Evolutionary conservation across 2,888 invertebrate genomes (phyloP).

Genomic region (Polietes domitor): DNA sequence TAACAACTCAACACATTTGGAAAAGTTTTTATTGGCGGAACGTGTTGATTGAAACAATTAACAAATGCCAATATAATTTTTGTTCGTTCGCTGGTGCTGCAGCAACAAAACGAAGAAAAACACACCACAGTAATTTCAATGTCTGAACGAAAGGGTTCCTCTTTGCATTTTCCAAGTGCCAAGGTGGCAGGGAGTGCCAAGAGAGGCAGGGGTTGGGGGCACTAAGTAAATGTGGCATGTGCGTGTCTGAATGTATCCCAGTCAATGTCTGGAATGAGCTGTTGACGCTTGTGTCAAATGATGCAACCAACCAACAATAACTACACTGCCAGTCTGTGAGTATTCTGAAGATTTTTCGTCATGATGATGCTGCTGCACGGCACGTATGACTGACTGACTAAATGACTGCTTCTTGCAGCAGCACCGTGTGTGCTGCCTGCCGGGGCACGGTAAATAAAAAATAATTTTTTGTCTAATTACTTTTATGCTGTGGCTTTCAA

Average conservation of each 20-base stretch:
- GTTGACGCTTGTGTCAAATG: constrained; percentile 63
- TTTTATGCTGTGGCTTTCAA: constrained; percentile 76
- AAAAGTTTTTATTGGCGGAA: constrained; percentile 65
- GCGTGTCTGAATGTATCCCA: background rate
- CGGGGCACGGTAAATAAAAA: constrained; percentile 54
- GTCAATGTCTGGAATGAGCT: constrained; percentile 43
- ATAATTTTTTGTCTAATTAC: constrained; percentile 78
- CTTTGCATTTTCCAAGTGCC: background rate
- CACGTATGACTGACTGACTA: constrained; percentile 12
- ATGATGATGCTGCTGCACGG: background rate
- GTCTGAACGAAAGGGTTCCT: constrained; percentile 27
- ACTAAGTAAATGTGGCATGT: background rate
- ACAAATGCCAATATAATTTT: constrained; percentile 65
- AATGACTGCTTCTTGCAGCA: background rate
- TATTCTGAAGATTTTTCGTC: background rate
- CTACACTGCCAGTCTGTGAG: background rate
- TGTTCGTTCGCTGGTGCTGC: constrained; percentile 16
- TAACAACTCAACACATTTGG: constrained; percentile 26
- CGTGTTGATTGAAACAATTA: constrained; percentile 79
- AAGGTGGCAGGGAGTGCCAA: no score
- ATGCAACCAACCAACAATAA: constrained; percentile 3
- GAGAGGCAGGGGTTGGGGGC: no score
- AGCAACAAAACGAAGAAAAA: constrained; percentile 34
- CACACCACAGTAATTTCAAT: constrained; percentile 15
- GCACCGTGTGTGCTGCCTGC: background rate